Evolutionary conservation across 2,113 vertebrate species (phyloP).

Genomic region (Verasper variegatus): DNA sequence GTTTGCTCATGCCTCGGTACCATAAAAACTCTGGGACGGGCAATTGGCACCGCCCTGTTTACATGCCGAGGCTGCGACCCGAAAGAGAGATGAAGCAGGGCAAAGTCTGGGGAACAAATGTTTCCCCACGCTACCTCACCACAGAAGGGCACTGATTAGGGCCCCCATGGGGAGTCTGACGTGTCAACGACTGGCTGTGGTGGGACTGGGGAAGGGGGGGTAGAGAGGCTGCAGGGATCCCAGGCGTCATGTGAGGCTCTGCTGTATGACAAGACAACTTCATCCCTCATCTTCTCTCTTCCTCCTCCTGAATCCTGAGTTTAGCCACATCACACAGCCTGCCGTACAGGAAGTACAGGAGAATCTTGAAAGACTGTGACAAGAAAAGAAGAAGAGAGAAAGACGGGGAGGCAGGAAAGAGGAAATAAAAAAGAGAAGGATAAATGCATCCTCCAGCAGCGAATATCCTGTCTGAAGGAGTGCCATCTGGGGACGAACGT

Average conservation of each 20-base stretch:
- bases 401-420: background rate
- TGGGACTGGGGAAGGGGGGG: constrained; percentile 10
- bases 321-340: constrained; percentile 52
- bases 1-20: constrained; percentile 73
- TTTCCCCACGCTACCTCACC: constrained; percentile 64
- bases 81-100: constrained; percentile 53
- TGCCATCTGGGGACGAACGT: constrained; percentile 68
- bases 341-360: constrained; percentile 11
- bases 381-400: constrained; percentile 21
- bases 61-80: constrained; percentile 55
- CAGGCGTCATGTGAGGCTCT: constrained; percentile 9
- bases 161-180: constrained; percentile 53
- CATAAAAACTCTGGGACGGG: constrained; percentile 71
- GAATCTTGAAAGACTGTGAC: background rate
- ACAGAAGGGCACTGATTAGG: constrained; percentile 49
- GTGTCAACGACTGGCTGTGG: constrained; percentile 67
- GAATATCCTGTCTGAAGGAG: constrained; percentile 59
- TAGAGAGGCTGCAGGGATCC: constrained; percentile 12
- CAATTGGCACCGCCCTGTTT: constrained; percentile 68
- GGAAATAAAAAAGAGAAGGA: constrained; percentile 24
- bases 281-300: constrained; percentile 7
- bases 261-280: constrained; percentile 29
- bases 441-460: constrained; percentile 46
- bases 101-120: constrained; percentile 73
- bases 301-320: constrained; percentile 34